A percentile compares a stretch with the other conserved stretches of the same genome.
These are phyloP conservation scores for Troides helena DNA, from an alignment of 2,888 invertebrate genomes.

Conservation along the genomic window DNA sequence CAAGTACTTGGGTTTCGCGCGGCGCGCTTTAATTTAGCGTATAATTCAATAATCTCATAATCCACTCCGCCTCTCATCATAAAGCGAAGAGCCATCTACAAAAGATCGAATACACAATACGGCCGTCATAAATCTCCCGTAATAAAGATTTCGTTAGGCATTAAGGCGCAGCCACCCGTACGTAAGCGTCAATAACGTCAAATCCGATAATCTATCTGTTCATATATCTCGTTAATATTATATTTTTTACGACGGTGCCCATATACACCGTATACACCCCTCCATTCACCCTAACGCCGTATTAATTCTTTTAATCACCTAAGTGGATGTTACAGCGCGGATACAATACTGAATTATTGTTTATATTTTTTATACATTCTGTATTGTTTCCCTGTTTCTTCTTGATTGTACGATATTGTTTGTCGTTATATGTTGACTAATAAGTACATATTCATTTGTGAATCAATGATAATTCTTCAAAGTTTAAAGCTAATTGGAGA, in stretches of 20 bases:
- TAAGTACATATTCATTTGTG: too few species aligned
- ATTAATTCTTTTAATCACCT: conserved; percentile 45
- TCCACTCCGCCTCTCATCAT: conserved; percentile 29
- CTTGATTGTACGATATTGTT: too few species aligned
- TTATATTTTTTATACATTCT: not conserved
- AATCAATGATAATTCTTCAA: too few species aligned
- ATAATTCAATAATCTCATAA: conserved; percentile 30
- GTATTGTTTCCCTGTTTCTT: not conserved
- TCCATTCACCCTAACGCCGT: conserved; percentile 30
- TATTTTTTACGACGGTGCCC: conserved; percentile 29
- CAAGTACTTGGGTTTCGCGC: not conserved
- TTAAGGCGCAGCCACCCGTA: conserved; percentile 46
- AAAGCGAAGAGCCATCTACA: conserved; percentile 36
- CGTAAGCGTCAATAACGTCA: conserved; percentile 37
- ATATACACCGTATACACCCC: conserved; percentile 32
- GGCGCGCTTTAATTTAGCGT: conserved; percentile 26
- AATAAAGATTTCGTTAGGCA: conserved; percentile 49
- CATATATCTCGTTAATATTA: conserved; percentile 30
- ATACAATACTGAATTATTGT: not conserved
- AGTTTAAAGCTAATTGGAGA: too few species aligned
- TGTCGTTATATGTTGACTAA: too few species aligned
- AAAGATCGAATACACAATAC: conserved; percentile 38
- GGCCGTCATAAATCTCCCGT: conserved; percentile 44
- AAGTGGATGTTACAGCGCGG: conserved; percentile 32
- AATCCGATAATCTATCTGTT: conserved; percentile 39